Evolutionary conservation across 2,797 vertebrate genomes (phyloP).

Genomic region (Carduelis carduelis): DNA sequence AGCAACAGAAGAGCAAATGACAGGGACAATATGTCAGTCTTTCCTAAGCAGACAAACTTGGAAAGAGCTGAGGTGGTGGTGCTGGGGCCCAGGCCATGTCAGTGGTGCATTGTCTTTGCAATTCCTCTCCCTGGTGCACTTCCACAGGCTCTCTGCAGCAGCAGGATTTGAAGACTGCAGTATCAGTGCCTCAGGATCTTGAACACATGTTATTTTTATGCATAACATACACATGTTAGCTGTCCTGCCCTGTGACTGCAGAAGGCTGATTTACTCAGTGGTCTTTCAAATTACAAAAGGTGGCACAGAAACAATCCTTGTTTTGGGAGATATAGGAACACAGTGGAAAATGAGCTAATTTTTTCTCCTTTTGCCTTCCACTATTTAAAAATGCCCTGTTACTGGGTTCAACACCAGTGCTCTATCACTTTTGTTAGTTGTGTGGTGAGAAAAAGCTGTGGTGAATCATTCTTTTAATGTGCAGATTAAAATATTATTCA

Average conservation of each 20-base stretch:
- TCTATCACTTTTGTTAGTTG: background rate
- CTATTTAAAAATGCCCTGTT: background rate
- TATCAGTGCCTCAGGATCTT: background rate
- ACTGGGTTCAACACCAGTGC: background rate
- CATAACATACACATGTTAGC: accelerated
- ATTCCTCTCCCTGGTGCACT: background rate
- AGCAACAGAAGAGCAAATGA: accelerated
- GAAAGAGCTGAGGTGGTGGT: background rate
- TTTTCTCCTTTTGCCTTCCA: background rate
- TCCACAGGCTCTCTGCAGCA: background rate
- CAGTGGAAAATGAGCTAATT: background rate
- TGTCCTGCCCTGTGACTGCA: background rate
- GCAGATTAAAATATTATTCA: background rate
- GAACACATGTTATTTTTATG: background rate
- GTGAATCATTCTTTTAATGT: background rate
- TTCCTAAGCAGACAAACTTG: background rate
- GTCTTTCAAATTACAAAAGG: background rate
- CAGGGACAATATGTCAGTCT: background rate
- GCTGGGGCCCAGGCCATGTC: background rate
- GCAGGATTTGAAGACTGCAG: background rate
- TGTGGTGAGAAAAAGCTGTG: background rate
- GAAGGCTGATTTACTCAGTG: background rate
- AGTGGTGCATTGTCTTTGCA: background rate
- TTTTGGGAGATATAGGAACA: background rate
- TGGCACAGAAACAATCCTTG: background rate